These are phyloP conservation scores for Spongilla lacustris DNA, from an alignment of 37 sponge, comb jelly and placozoan genomes.

Conservation along the genomic window DNA sequence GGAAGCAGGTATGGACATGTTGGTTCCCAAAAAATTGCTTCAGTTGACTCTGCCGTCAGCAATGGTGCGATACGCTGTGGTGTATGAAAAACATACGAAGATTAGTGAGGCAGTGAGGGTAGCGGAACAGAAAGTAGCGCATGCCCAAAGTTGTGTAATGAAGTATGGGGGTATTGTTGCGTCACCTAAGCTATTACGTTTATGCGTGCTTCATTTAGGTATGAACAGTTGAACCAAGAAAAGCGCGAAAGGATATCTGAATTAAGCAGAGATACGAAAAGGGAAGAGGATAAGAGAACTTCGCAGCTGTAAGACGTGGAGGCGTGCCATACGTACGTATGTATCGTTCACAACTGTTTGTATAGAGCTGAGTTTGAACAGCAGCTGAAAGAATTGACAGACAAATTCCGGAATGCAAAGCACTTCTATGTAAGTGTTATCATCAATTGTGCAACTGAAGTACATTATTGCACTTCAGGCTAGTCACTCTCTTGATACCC, in stretches of 20 bases:
- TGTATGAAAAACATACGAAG: conserved; percentile 19
- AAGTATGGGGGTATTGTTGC: conserved; percentile 16
- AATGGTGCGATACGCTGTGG: neutral
- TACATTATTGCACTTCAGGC: neutral
- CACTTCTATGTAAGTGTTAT: conserved; percentile 27
- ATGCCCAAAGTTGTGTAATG: conserved; percentile 32
- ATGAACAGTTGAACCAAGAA: conserved; percentile 36
- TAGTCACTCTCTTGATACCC: neutral
- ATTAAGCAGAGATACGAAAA: conserved; percentile 20
- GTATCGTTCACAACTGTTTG: neutral
- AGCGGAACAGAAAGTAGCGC: conserved; percentile 38
- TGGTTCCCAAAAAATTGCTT: neutral
- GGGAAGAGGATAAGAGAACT: conserved; percentile 11
- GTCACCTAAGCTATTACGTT: neutral
- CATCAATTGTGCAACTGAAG: neutral
- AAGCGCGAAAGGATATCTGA: conserved; percentile 19
- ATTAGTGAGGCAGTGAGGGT: conserved; percentile 35
- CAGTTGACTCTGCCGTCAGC: neutral
- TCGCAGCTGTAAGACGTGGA: conserved; percentile 12
- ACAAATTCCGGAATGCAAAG: conserved; percentile 31
- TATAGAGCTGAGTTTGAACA: conserved; percentile 33
- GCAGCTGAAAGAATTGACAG: conserved; percentile 28
- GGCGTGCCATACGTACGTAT: neutral
- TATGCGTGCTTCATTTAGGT: neutral
- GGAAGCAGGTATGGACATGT: neutral